Percentiles rank a stretch among this genome's conserved stretches.
phyloP scores from a whole-genome alignment of 2,888 invertebrate genomes.

The Ecliptopera silaceata region DNA sequence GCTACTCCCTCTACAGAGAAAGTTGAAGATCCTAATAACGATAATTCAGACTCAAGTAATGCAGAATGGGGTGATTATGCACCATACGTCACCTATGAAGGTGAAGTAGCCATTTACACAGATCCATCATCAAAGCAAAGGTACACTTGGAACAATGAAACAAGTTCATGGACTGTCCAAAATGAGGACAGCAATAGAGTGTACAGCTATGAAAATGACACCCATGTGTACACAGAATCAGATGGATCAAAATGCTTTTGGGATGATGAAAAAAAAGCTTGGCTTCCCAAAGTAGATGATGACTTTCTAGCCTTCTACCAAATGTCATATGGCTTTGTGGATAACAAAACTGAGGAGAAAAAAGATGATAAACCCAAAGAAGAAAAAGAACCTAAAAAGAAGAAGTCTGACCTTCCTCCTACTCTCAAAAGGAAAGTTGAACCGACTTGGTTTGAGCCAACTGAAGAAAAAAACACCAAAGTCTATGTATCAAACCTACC shows the following conservation, averaged over 20 bases:
- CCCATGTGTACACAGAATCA: constrained; percentile 90
- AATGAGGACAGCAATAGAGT: constrained; percentile 60
- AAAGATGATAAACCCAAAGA: constrained; percentile 59
- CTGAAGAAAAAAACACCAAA: constrained; percentile 93
- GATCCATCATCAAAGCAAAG: constrained; percentile 87
- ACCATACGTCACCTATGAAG: constrained; percentile 87
- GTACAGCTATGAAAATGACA: constrained; percentile 90
- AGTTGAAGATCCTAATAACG: constrained; percentile 9
- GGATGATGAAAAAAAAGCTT: constrained; percentile 95
- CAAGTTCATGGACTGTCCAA: constrained; percentile 77
- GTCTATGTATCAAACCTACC: constrained; percentile 98
- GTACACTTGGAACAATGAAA: constrained; percentile 84
- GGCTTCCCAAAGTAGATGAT: constrained; percentile 98
- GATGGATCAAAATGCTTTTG: constrained; percentile 97
- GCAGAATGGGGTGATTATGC: constrained; percentile 72
- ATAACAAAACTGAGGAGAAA: constrained; percentile 76
- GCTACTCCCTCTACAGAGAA: background rate
- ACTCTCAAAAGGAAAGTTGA: constrained; percentile 82
- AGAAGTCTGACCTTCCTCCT: constrained; percentile 63
- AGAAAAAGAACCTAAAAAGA: constrained; percentile 34
- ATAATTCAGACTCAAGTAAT: constrained; percentile 20
- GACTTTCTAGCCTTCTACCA: constrained; percentile 98
- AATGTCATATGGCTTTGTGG: constrained; percentile 95
- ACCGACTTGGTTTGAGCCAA: constrained; percentile 95
- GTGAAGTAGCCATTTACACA: constrained; percentile 87